A percentile compares a stretch with the other conserved stretches of the same genome.
Conservation (phyloP, 2,888 invertebrate species). For the Orchesellides sinensis region DNA sequence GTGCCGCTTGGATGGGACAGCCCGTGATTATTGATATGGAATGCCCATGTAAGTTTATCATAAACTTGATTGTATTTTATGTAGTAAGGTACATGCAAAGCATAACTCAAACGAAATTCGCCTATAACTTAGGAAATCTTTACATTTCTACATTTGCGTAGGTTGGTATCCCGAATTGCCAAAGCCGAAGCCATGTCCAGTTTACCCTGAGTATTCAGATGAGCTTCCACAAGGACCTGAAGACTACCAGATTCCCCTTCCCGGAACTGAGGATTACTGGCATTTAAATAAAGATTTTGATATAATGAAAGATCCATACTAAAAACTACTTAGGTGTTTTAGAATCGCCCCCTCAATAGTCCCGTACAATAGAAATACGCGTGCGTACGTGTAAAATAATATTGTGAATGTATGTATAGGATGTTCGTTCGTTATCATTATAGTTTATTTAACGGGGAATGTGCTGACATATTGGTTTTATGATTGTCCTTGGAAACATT, state of each 20-base stretch:
- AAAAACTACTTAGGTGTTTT: no score
- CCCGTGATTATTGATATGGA: slow-evolving; percentile 42
- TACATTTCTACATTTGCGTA: not conserved
- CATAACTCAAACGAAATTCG: not conserved
- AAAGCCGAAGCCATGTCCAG: slow-evolving; percentile 48
- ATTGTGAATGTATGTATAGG: no score
- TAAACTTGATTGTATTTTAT: not conserved
- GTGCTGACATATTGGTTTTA: no score
- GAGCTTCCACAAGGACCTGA: slow-evolving; percentile 37
- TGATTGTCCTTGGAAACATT: no score
- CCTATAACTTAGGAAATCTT: not conserved
- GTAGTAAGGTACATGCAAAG: not conserved
- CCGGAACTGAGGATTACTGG: slow-evolving; percentile 71
- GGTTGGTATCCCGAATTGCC: slow-evolving; percentile 46
- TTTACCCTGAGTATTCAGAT: slow-evolving; percentile 59
- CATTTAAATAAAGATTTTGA: slow-evolving; percentile 46
- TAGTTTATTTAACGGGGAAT: no score
- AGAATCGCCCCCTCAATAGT: not conserved
- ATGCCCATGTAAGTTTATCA: slow-evolving; percentile 39
- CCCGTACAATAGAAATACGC: no score
- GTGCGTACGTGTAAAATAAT: no score
- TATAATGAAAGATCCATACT: slow-evolving; percentile 53
- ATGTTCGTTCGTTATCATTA: no score
- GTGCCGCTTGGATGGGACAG: slow-evolving; percentile 52
- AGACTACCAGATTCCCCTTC: slow-evolving; percentile 45